Base-by-base conservation (phyloP, 2,888 invertebrate genomes). In the Drosophila nr. perissopoda region DNA sequence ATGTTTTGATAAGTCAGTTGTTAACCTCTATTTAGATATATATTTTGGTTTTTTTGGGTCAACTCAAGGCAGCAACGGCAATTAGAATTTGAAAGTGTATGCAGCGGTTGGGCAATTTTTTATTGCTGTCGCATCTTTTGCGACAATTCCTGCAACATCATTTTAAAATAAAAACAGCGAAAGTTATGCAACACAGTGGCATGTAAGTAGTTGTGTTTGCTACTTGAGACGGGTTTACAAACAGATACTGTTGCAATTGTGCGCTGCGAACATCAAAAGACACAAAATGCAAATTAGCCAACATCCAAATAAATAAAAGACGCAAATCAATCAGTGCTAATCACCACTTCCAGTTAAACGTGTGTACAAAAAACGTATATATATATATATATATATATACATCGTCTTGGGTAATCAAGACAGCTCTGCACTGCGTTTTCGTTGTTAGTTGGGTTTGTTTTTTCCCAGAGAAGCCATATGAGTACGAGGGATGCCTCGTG, bases 271-370 rank as follows among this genome's bases (percentile, higher is more conserved):
- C 82, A 65, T 79, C 78, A 58, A 69, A 57, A 57, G 33, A 53
- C 36, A 16, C 69, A 56, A 59, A 62, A 68, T 73, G 69, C 53
- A 63, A 62, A 62, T 56, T 34, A 34, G 54, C 38, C 6, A 59
- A 66, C 51, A 70, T 36, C 29, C 34, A 56, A 51, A 70, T 65
- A 52, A 61, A 73, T 33, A 27, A 5, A 66, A 73, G 59, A 10
- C 74, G 64, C 66, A 86, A 87, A 86, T 88, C 83, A 87, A 90
- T 90, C 89, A 83, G 58, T 56, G 75, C 76, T 88, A 88, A 89
- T 83, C 76, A 79, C 75, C 56, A 31, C 31, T n/a, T 40, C 27
- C 49, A 69, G 53, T 56, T 31, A 58, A 63, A 59, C 60, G 57
- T 49, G 59, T 58, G 61, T 57, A 65, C 63, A 57, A 69, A 53